Percentiles rank a stretch among this genome's conserved stretches.
These are phyloP conservation scores for Melanocharis versteri DNA, from an alignment of 2,113 vertebrate genomes.

Conservation along the genomic window DNA sequence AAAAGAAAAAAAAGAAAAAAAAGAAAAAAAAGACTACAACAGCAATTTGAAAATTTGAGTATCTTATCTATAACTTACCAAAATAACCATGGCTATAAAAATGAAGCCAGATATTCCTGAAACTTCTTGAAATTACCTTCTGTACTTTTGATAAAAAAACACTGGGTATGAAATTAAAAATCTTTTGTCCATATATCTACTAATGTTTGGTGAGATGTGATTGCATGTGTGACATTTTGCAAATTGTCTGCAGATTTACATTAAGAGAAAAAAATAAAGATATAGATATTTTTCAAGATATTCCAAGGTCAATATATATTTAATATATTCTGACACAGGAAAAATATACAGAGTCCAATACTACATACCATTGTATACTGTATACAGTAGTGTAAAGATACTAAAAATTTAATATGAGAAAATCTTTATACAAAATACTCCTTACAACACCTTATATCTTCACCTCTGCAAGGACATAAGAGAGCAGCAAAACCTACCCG, in stretches of 20 bases:
- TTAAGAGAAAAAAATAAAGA: background rate
- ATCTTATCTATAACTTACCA: background rate
- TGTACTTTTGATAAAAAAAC: background rate
- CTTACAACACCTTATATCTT: background rate
- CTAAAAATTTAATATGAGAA: background rate
- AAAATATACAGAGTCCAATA: background rate
- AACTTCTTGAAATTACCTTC: background rate
- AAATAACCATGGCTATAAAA: background rate
- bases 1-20: background rate
- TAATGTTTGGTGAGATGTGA: background rate
- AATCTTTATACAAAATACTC: background rate
- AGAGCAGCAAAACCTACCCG: background rate
- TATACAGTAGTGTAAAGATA: background rate
- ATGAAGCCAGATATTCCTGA: background rate
- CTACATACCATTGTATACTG: background rate
- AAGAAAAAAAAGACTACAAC: background rate
- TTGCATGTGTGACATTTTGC: background rate
- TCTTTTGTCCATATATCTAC: background rate
- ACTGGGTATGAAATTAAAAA: background rate
- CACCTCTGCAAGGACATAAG: background rate
- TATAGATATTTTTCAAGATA: background rate
- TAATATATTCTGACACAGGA: background rate
- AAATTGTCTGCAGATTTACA: background rate
- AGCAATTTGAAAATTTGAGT: background rate
- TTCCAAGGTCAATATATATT: background rate